Evolutionary conservation across 2,113 vertebrate genomes (phyloP), one percentile per base, ranked within the genome.

Genomic region (Aptenodytes patagonicus): DNA sequence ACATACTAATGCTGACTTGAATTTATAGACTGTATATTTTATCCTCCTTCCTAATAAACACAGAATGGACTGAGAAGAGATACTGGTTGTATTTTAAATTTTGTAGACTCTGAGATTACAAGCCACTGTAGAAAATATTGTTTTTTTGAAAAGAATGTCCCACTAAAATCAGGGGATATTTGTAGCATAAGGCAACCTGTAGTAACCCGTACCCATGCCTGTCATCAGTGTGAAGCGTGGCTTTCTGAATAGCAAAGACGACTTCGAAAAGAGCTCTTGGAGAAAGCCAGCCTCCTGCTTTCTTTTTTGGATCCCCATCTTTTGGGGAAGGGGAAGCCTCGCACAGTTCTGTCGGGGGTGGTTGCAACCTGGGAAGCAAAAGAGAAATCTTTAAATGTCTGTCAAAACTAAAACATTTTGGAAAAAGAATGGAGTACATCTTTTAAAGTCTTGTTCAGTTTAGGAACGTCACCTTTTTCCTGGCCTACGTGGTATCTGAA

Each of bases 11-110:
- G 42, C 57, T 95, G 55, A 31, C 60, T 91, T 82, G 85, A 89
- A 78, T 87, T 96, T 96, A 78, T 68, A 28, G 31, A 7, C 60
- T 88, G 47, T 77, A 2, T 91, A 69, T 91, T 90, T 89, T 92
- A 69, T 71, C 26, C 31, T 71, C 17, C 42, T 86, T 91, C 55
- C 51, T 89, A 83, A 75, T 78, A 71, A 88, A 71, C n/a, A 62
- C 31, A 17, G 42, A 80, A 34, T 1, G 0, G 51, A 15, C 29
- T 72, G 82, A 79, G 51, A 36, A 36, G 22, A 83, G 22, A 26
- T 72, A 49, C 11, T 16, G 5, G 13, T n/a, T 94, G 31, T 54
- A 79, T 95, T 91, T 88, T 82, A 17, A 55, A 55, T 64, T 25
- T 70, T 71, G 42, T 75, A 9, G 34, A 58, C 22, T 65, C 58